phyloP scores from a whole-genome alignment of 2,888 invertebrate genomes.

The Seira ritae region DNA sequence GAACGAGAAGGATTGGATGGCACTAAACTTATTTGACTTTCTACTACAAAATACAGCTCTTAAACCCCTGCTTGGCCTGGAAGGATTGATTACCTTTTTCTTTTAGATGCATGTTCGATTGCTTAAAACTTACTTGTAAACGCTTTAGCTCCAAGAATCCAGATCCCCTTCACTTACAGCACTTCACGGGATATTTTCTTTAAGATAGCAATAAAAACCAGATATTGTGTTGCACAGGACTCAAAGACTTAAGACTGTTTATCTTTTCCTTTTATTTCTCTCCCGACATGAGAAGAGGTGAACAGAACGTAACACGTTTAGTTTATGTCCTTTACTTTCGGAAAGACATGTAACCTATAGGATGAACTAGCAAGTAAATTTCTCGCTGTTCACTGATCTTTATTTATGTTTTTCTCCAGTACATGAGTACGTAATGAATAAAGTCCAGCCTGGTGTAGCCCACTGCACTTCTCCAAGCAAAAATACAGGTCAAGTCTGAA shows the following conservation, averaged over 20 bases:
- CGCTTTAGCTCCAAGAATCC: too few species aligned
- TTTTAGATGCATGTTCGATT: too few species aligned
- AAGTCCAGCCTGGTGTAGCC: conserved; percentile 2
- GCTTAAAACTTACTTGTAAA: too few species aligned
- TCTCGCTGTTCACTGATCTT: conserved; percentile 28
- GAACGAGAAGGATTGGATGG: too few species aligned
- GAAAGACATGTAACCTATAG: conserved; percentile 23
- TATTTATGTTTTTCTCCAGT: conserved; percentile 15
- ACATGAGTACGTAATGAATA: background rate
- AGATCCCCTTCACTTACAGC: too few species aligned
- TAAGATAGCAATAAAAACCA: conserved; percentile 14
- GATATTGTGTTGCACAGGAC: conserved; percentile 12
- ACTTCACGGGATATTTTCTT: too few species aligned
- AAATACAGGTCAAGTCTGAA: conserved; percentile 8
- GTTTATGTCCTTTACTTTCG: conserved; percentile 25
- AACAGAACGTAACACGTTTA: conserved; percentile 27
- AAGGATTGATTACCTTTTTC: background rate
- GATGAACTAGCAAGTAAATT: conserved; percentile 9
- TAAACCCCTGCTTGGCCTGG: background rate
- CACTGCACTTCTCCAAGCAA: conserved; percentile 11
- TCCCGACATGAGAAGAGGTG: conserved; percentile 24
- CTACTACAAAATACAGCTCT: too few species aligned
- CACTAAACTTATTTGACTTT: too few species aligned
- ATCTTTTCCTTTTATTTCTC: background rate
- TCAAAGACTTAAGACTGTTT: background rate